These are phyloP conservation scores for Nomada ruficornis DNA, from an alignment of 2,888 invertebrate species.

Conservation along the genomic window DNA sequence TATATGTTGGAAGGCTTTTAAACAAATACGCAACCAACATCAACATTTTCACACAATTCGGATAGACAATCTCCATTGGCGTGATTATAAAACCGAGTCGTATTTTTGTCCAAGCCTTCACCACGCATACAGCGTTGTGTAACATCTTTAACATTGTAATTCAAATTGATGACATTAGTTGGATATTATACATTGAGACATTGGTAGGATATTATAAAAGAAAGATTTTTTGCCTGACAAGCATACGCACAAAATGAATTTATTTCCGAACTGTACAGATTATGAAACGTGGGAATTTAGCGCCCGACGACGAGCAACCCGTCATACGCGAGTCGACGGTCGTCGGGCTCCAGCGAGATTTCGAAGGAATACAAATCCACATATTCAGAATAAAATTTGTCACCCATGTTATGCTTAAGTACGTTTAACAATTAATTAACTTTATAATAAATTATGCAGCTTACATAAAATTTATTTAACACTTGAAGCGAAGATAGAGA, in stretches of 20 bases:
- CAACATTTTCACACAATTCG: constrained; percentile 86
- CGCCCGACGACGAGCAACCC: too few relatives aligned
- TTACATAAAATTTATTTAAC: neutral
- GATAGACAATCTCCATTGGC: constrained; percentile 85
- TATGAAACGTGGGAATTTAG: neutral
- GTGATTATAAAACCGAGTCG: constrained; percentile 86
- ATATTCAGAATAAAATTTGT: too few relatives aligned
- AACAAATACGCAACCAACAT: constrained; percentile 87
- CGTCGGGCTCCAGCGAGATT: too few relatives aligned
- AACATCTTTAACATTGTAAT: constrained; percentile 76
- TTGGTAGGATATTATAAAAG: too few relatives aligned
- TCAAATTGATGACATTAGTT: neutral
- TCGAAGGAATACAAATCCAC: too few relatives aligned
- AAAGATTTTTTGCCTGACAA: too few relatives aligned
- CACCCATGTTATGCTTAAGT: too few relatives aligned
- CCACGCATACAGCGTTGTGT: constrained; percentile 87
- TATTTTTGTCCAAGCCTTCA: constrained; percentile 86
- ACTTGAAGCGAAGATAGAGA: neutral
- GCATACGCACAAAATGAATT: neutral
- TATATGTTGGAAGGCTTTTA: constrained; percentile 85
- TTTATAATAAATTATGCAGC: neutral
- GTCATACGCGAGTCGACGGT: too few relatives aligned
- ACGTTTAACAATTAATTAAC: too few relatives aligned
- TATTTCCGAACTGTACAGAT: neutral
- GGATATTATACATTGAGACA: too few relatives aligned